Conservation (phyloP, 2,113 vertebrate genomes). For the Pteronura brasiliensis region DNA sequence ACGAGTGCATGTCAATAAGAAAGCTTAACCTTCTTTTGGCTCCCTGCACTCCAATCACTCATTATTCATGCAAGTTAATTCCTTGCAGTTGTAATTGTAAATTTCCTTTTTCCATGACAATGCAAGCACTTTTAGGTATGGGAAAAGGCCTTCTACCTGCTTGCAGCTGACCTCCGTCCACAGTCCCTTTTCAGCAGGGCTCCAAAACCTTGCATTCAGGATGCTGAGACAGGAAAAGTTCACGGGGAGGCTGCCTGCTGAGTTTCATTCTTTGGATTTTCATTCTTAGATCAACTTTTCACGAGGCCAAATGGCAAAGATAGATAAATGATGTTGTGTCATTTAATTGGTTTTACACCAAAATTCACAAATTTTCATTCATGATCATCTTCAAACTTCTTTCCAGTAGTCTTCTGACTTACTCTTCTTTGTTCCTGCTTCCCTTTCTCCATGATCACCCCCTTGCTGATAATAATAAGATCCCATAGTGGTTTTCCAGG, state of each 20-base stretch:
- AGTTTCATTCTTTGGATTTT: not conserved
- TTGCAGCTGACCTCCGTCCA: not conserved
- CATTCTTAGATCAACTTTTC: not conserved
- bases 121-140: not conserved
- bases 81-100: conserved; percentile 35
- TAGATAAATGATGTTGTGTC: not conserved
- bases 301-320: not conserved
- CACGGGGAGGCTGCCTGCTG: not conserved
- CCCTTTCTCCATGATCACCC: too few species aligned
- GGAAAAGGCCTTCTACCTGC: not conserved
- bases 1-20: not conserved
- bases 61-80: conserved; percentile 54
- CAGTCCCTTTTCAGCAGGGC: not conserved
- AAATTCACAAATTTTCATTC: not conserved
- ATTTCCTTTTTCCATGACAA: conserved; percentile 1
- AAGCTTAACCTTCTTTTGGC: conserved; percentile 53
- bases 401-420: not conserved
- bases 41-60: conserved; percentile 45
- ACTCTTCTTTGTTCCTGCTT: not conserved
- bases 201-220: not conserved
- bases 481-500: not conserved
- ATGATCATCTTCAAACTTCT: not conserved
- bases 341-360: not conserved
- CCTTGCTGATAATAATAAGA: not conserved
- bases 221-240: not conserved